Percentiles rank a stretch among this genome's conserved stretches.
These are phyloP conservation scores for Apoderus coryli DNA, from an alignment of 2,888 invertebrate species.

Conservation along the genomic window DNA sequence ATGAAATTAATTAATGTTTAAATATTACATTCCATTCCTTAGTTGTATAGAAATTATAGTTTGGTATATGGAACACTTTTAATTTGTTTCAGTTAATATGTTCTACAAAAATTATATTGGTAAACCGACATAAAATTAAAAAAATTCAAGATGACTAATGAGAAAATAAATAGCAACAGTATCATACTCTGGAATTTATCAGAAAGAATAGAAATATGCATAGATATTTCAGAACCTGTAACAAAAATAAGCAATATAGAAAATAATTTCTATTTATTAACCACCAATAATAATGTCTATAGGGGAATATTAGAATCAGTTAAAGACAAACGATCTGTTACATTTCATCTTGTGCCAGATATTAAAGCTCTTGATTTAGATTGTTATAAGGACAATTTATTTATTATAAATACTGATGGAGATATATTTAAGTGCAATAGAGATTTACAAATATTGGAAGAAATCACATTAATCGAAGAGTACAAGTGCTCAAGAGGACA, in stretches of 20 bases:
- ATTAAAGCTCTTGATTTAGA: conserved; percentile 48
- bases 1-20: too few relatives aligned
- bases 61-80: too few relatives aligned
- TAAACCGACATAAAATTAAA: too few relatives aligned
- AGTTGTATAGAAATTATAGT: too few relatives aligned
- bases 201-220: conserved; percentile 23
- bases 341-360: conserved; percentile 34
- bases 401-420: conserved; percentile 46
- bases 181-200: conserved; percentile 25
- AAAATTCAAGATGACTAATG: too few relatives aligned
- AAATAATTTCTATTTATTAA: conserved; percentile 34
- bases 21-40: too few relatives aligned
- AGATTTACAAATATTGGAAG: conserved; percentile 41
- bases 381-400: conserved; percentile 42
- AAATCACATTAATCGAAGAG: conserved; percentile 48
- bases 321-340: conserved; percentile 13
- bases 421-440: conserved; percentile 41
- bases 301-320: conserved; percentile 28
- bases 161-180: too few relatives aligned
- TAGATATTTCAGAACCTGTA: conserved; percentile 25
- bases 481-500: conserved; percentile 50
- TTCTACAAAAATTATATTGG: too few relatives aligned
- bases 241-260: conserved; percentile 34
- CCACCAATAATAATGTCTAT: conserved; percentile 32
- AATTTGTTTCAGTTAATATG: too few relatives aligned